phyloP scores from a whole-genome alignment of 1,140 invertebrate genomes.

The Aphaenogaster floridana region DNA sequence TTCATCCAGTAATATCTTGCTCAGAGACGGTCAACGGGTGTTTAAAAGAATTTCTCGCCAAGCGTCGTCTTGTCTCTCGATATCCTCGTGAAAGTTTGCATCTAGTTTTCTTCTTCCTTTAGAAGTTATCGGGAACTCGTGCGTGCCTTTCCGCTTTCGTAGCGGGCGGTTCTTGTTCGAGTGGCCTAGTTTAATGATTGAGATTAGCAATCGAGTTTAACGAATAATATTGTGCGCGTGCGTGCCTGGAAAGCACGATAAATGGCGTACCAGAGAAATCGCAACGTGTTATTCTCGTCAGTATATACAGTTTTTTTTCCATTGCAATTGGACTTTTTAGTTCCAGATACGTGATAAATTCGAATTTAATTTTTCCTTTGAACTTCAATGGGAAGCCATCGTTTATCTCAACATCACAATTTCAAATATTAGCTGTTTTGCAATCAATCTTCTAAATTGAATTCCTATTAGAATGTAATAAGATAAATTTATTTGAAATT shows the following conservation, averaged over 20 bases:
- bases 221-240: constrained; percentile 27
- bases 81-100: constrained; percentile 31
- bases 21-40: constrained; percentile 13
- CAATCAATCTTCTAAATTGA: not conserved
- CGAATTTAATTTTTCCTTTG: constrained; percentile 22
- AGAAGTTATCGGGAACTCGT: constrained; percentile 49
- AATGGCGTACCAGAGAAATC: constrained; percentile 12
- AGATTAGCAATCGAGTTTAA: constrained; percentile 40
- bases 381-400: not conserved
- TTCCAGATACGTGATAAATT: not conserved
- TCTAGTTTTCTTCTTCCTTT: constrained; percentile 44
- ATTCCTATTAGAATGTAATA: not conserved
- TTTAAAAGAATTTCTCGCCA: constrained; percentile 35
- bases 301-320: not conserved
- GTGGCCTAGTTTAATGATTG: constrained; percentile 46
- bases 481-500: not conserved
- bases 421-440: not conserved
- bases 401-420: not conserved
- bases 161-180: constrained; percentile 9
- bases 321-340: not conserved
- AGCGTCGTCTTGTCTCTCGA: not conserved
- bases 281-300: not conserved
- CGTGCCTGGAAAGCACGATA: constrained; percentile 28
- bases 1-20: constrained; percentile 48
- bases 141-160: constrained; percentile 51